Base-by-base conservation (phyloP, 2,888 invertebrate genomes). In the Nemotelus pantherinus region DNA sequence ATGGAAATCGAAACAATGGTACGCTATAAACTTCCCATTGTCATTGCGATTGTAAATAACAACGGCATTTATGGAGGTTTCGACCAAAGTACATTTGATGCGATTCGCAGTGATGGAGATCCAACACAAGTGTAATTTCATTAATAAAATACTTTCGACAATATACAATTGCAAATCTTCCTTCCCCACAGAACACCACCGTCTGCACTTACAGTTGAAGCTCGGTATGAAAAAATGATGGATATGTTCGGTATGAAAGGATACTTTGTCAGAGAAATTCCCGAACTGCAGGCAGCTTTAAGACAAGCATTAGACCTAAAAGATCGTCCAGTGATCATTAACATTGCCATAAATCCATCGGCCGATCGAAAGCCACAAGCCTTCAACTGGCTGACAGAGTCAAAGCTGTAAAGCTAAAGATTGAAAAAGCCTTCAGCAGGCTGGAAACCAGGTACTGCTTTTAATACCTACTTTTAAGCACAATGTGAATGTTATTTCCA, bases 1-100 rank as follows among this genome's bases (percentile, higher is more conserved):
- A 97, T 98, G 97, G 99, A 99, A 89, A 90, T 98, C 45, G 99
- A 99, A 88, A 99, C 98, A 0, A 95, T 98, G 92, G 92, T 94
- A 84, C 93, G 98, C 79, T 98, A 98, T 87, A 94, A 95, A 83
- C 88, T 99, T 81, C 98, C 98, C 0, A 91, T 98, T 47, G 91
- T 96, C 53, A 91, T 98, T 78, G 90, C 98, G 2, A 92, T 99
- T 79, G 92, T 99, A 4, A 99, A 99, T 87, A 99, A 99, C 88
- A 96, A 94, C 84, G 98, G 98, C 43, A 98, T 98, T 84, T 96
- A 95, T 85, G 91, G 93, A 72, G 98, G 98, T 4, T 90, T 97
- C 80, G 93, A 94, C 83, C 89, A 90, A 80, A 93, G 95, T 41
- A 91, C 92, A 6, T 94, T 92, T 87, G 88, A 90, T 57, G 91